Percentiles rank a stretch among this genome's conserved stretches.
These are phyloP conservation scores for Lamprologus lemairii DNA, from an alignment of 2,113 vertebrate genomes.

Conservation along the genomic window DNA sequence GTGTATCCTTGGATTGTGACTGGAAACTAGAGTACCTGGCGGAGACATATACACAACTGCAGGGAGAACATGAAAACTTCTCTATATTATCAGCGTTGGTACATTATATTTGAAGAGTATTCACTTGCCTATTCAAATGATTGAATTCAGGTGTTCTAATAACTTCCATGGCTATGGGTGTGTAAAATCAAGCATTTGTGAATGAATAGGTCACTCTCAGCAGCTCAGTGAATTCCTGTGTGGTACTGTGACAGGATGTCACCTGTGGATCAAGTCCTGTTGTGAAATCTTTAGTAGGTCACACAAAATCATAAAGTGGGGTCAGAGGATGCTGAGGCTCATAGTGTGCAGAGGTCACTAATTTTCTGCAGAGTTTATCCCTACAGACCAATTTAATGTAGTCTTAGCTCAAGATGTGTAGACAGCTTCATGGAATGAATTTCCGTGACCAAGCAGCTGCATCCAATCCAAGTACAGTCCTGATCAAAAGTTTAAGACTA, in stretches of 20 bases:
- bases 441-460: background rate
- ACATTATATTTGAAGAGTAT: background rate
- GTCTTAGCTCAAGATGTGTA: background rate
- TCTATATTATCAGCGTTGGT: background rate
- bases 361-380: background rate
- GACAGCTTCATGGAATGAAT: background rate
- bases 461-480: background rate
- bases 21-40: background rate
- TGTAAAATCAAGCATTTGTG: background rate
- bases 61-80: background rate
- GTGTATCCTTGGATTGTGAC: background rate
- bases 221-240: background rate
- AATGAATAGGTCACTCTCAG: background rate
- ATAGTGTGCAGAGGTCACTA: background rate
- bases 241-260: fast-evolving
- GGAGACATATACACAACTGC: background rate
- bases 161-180: background rate
- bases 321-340: background rate
- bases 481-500: fast-evolving
- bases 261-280: background rate
- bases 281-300: background rate
- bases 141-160: background rate
- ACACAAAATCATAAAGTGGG: background rate
- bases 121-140: fast-evolving
- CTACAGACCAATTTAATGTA: background rate